Evolutionary conservation across 2,113 vertebrate species (phyloP).

Genomic region (Brachyhypopomus occidentalis): DNA sequence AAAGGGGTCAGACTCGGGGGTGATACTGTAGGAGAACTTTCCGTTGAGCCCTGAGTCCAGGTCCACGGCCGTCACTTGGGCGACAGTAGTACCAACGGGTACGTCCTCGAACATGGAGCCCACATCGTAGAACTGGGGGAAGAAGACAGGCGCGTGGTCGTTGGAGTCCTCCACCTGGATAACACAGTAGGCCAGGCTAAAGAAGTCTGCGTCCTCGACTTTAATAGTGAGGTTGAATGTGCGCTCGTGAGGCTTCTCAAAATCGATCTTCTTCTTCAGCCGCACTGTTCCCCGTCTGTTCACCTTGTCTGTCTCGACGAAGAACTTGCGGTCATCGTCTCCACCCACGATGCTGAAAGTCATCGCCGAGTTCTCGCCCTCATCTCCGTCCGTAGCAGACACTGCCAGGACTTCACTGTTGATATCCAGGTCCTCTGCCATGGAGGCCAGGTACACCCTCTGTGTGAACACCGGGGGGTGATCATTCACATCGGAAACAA

Average conservation of each 20-base stretch:
- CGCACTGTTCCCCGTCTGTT: conserved; percentile 76
- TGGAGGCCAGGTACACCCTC: conserved; percentile 74
- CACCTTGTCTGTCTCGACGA: conserved; percentile 82
- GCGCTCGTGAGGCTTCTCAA: conserved; percentile 85
- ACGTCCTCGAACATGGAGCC: conserved; percentile 78
- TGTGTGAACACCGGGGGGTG: conserved; percentile 85
- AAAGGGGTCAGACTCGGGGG: conserved; percentile 77
- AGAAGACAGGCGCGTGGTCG: conserved; percentile 83
- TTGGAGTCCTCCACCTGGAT: conserved; percentile 87
- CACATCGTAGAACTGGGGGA: conserved; percentile 82
- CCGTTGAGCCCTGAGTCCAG: conserved; percentile 86
- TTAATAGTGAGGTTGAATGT: conserved; percentile 87
- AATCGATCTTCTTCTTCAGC: conserved; percentile 82
- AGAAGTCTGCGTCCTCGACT: conserved; percentile 85
- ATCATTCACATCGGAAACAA: conserved; percentile 85
- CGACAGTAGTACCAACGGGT: conserved; percentile 78
- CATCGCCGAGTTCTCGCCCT: conserved; percentile 83
- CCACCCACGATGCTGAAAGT: conserved; percentile 84
- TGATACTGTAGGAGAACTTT: conserved; percentile 78
- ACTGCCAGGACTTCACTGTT: conserved; percentile 80
- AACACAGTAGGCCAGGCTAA: conserved; percentile 76
- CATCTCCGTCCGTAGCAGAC: conserved; percentile 81
- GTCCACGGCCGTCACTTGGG: conserved; percentile 83
- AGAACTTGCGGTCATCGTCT: conserved; percentile 85
- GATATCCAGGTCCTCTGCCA: conserved; percentile 79